phyloP scores from a whole-genome alignment of 2,113 vertebrate genomes.

The Forbesichthys agassizii region DNA sequence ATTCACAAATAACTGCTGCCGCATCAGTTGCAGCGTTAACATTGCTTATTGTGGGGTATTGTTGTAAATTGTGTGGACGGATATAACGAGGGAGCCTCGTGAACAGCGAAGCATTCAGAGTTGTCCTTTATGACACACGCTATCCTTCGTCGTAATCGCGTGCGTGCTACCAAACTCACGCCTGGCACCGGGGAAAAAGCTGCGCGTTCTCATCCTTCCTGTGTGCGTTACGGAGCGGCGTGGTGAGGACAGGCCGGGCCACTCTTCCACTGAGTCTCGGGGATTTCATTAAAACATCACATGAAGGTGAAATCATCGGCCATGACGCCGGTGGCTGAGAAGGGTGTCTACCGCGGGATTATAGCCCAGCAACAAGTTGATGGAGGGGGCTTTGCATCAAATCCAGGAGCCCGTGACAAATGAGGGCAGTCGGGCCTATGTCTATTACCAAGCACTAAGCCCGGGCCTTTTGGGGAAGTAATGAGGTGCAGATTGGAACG shows the following conservation, averaged over 20 bases:
- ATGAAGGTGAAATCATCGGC: slow-evolving; percentile 77
- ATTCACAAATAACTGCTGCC: slow-evolving; percentile 43
- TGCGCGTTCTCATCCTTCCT: no score
- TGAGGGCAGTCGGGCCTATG: slow-evolving; percentile 70
- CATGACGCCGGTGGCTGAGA: slow-evolving; percentile 70
- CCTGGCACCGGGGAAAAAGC: no score
- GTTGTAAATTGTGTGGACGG: slow-evolving; percentile 21
- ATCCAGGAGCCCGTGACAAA: slow-evolving; percentile 78
- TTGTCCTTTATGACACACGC: neutral
- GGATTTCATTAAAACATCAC: slow-evolving; percentile 80
- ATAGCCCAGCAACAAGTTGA: slow-evolving; percentile 77
- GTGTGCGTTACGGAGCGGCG: no score
- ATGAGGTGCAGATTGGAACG: slow-evolving; percentile 72
- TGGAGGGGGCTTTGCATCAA: slow-evolving; percentile 74
- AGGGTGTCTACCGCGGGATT: slow-evolving; percentile 76
- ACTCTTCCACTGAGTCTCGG: slow-evolving; percentile 59
- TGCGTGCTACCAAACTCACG: no score
- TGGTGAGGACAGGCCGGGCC: slow-evolving; percentile 65
- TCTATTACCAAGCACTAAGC: slow-evolving; percentile 77
- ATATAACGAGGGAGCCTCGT: slow-evolving; percentile 15
- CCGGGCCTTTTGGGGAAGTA: slow-evolving; percentile 74
- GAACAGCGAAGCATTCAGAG: slow-evolving; percentile 2
- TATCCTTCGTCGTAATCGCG: no score
- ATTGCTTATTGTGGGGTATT: slow-evolving; percentile 23
- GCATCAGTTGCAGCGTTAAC: slow-evolving; percentile 12